Percentiles rank a stretch among this genome's conserved stretches.
Evolutionary conservation across 2,797 vertebrate species (phyloP).

Genomic region (Benthosema pterotum): DNA sequence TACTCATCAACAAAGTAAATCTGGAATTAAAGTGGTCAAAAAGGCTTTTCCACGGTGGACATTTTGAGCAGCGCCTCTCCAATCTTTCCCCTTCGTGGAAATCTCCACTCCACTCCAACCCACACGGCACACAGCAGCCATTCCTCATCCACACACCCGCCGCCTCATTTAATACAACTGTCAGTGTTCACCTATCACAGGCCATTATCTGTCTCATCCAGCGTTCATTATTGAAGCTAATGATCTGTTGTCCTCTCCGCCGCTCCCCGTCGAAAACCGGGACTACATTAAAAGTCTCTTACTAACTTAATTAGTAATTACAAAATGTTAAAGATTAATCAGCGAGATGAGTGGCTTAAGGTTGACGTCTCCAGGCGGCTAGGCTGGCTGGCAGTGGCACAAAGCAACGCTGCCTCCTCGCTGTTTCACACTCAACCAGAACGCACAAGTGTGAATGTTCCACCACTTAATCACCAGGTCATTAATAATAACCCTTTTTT

Average conservation of each 20-base stretch:
- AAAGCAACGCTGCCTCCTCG: constrained; percentile 81
- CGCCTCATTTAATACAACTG: constrained; percentile 81
- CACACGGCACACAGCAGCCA: constrained; percentile 24
- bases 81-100: constrained; percentile 24
- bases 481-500: constrained; percentile 14
- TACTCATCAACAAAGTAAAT: no score
- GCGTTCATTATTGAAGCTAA: constrained; percentile 88
- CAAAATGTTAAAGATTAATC: constrained; percentile 98
- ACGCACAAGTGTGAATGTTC: constrained; percentile 43
- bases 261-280: constrained; percentile 87
- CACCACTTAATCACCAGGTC: constrained; percentile 16
- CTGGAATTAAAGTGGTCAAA: no score
- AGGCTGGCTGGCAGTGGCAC: constrained; percentile 42
- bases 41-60: background rate
- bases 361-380: constrained; percentile 88
- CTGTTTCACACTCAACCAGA: constrained; percentile 67
- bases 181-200: constrained; percentile 83
- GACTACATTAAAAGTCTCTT: constrained; percentile 92
- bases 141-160: constrained; percentile 51
- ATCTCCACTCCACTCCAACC: constrained; percentile 45
- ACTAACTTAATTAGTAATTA: constrained; percentile 99
- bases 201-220: constrained; percentile 83
- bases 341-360: constrained; percentile 90
- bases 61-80: background rate
- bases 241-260: constrained; percentile 89